Base-by-base conservation (phyloP, 2,888 invertebrate species). In the Pseudolycoriella hygida region DNA sequence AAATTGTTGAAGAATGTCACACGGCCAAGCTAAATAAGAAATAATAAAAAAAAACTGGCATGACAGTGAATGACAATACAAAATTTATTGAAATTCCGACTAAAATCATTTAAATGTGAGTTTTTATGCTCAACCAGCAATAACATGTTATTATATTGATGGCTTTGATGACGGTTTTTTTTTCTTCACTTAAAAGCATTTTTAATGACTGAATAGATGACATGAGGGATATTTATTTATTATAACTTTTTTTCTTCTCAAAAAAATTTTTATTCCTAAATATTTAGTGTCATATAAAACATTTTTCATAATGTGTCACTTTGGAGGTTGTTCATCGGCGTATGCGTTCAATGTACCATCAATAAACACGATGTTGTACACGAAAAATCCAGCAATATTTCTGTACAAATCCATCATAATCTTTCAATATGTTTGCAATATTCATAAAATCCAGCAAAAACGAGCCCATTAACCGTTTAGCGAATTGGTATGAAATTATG, bases 101-200 rank as follows among this genome's bases (percentile, higher is more conserved):
- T 39, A 39, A 39, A 39, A 39, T 39, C 39, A 39, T 39, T 39
- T 39, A 39, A 39, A 39, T 39, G 39, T 17, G 39, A 39, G 39
- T 39, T 39, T 39, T 39, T 39, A 39, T 39, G 39, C 17, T 39
- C 17, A 39, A 39, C 25, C 25, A 39, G 39, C 39, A 39, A 39
- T 39, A 40, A 40, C 40, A 19, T 40, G 40, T 40, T 40, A 40
- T 40, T 40, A 40, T 40, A 40, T 40, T 40, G 40, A 40, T 40
- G 40, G 40, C 19, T 40, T 40, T 40, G 40, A 40, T 40, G 40
- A 40, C 40, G 40, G 40, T 40, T 40, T 40, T 40, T 40, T 19
- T 39, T 37, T 37, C 37, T 37, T 15, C 39, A 6, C 15, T 40
- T 40, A 40, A 40, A 40, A 40, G 40, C 40, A 40, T 40, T 40